A percentile compares a stretch with the other conserved stretches of the same genome.
Conservation (phyloP, 2,797 vertebrate species). For the Clarias fuscus region DNA sequence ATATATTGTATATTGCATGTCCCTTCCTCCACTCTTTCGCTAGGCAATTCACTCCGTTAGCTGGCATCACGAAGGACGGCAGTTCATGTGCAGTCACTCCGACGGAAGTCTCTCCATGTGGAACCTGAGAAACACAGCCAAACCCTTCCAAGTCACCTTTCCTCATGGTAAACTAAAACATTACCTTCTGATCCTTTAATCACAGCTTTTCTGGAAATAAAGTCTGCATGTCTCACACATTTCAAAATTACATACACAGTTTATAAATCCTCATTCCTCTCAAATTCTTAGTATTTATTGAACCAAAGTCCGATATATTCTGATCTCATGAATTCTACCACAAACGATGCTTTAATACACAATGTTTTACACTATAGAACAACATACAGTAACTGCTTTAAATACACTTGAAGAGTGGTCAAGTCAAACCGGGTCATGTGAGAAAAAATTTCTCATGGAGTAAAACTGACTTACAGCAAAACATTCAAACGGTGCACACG, state of each 20-base stretch:
- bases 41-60: slow-evolving; percentile 97
- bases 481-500: no score
- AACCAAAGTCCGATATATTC: neutral
- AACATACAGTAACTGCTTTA: no score
- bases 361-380: neutral
- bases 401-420: neutral
- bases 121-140: slow-evolving; percentile 92
- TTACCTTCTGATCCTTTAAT: neutral
- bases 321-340: neutral
- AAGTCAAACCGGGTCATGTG: no score
- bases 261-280: neutral
- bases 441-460: no score
- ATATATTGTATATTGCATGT: neutral
- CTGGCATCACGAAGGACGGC: slow-evolving; percentile 98
- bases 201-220: neutral
- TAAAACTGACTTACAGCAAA: no score
- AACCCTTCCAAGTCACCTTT: slow-evolving; percentile 93
- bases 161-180: slow-evolving; percentile 83
- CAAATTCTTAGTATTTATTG: neutral
- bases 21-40: slow-evolving; percentile 17
- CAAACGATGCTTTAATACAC: neutral
- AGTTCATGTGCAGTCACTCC: slow-evolving; percentile 99
- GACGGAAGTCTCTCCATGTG: slow-evolving; percentile 96
- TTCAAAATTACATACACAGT: neutral
- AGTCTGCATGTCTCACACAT: neutral